Evolutionary conservation across 2,113 vertebrate genomes (phyloP).

Genomic region (Orientallactaga bullata): DNA sequence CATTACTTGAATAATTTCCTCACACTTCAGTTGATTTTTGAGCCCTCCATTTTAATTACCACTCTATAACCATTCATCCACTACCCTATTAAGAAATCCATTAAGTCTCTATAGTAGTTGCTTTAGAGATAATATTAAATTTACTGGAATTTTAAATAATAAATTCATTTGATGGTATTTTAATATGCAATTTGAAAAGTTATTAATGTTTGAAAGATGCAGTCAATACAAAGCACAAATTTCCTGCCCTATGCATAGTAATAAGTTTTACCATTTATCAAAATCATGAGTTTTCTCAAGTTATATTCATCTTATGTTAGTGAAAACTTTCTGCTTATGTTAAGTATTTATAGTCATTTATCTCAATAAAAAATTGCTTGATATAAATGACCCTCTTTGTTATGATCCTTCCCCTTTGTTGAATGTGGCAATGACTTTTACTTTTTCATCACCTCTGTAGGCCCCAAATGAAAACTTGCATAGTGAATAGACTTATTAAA

Average conservation of each 20-base stretch:
- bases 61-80: slow-evolving; percentile 57
- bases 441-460: background rate
- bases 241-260: slow-evolving; percentile 32
- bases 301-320: background rate
- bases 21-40: slow-evolving; percentile 56
- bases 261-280: slow-evolving; percentile 49
- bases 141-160: slow-evolving; percentile 76
- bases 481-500: background rate
- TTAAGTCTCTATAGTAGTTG: slow-evolving; percentile 74
- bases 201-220: slow-evolving; percentile 73
- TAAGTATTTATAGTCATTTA: slow-evolving; percentile 1
- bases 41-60: slow-evolving; percentile 71
- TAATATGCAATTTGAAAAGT: slow-evolving; percentile 73
- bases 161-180: slow-evolving; percentile 73
- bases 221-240: slow-evolving; percentile 50
- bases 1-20: slow-evolving; percentile 62
- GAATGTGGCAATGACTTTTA: background rate
- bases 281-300: slow-evolving; percentile 17
- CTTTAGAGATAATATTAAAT: slow-evolving; percentile 74
- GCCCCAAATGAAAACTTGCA: background rate
- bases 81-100: slow-evolving; percentile 76
- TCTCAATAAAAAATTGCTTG: background rate
- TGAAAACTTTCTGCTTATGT: background rate
- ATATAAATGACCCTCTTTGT: background rate
- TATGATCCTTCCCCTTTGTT: background rate